Conservation (phyloP, 2,888 invertebrate species). For the Cenopis cana region DNA sequence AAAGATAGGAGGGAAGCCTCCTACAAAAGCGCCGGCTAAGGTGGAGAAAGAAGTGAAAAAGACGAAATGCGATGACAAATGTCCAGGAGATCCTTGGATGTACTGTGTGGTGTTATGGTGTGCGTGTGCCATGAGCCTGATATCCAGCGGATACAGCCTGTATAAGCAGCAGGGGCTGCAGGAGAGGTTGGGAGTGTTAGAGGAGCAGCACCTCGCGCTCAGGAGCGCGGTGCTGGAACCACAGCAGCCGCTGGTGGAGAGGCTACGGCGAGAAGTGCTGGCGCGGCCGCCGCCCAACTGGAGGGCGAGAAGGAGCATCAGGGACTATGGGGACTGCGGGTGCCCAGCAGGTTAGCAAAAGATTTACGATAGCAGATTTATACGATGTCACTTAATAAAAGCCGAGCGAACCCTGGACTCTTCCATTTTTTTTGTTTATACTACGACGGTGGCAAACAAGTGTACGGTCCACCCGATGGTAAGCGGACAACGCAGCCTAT, state of each 20-base stretch:
- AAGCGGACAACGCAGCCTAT: too few relatives aligned
- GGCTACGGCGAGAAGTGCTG: constrained; percentile 83
- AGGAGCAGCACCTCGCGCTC: constrained; percentile 84
- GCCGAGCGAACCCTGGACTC: too few relatives aligned
- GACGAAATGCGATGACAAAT: constrained; percentile 69
- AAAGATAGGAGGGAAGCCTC: constrained; percentile 74
- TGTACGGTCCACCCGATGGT: too few relatives aligned
- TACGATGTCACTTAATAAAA: too few relatives aligned
- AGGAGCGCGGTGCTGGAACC: constrained; percentile 81
- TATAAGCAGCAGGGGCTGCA: constrained; percentile 85
- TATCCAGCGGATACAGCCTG: constrained; percentile 85
- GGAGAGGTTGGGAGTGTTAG: constrained; percentile 80
- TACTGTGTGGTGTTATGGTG: constrained; percentile 86
- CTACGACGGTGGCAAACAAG: too few relatives aligned
- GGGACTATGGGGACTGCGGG: constrained; percentile 87
- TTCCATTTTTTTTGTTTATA: too few relatives aligned
- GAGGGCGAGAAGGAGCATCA: constrained; percentile 76
- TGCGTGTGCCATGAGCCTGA: constrained; percentile 87
- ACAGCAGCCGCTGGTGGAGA: constrained; percentile 82
- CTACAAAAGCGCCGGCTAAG: constrained; percentile 56
- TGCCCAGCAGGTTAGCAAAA: constrained; percentile 88
- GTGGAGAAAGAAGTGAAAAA: constrained; percentile 63
- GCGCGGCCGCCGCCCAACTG: constrained; percentile 68
- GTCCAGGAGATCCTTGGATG: constrained; percentile 74
- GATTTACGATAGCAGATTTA: too few relatives aligned